phyloP scores from a whole-genome alignment of 2,797 vertebrate species.

The Catostomus latipinnis region DNA sequence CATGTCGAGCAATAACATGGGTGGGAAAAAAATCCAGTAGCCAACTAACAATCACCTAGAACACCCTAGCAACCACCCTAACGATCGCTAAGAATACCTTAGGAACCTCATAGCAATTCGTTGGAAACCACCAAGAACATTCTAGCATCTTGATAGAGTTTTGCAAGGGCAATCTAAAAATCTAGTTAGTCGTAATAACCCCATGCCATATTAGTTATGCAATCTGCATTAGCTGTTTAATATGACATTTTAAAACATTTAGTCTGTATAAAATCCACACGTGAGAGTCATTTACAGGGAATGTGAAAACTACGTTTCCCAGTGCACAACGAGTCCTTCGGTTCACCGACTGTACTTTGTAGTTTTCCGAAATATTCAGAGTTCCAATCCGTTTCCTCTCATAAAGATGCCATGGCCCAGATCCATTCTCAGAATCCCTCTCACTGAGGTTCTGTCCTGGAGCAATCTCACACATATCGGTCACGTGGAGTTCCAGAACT shows the following conservation, averaged over 20 bases:
- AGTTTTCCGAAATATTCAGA: slow-evolving; percentile 65
- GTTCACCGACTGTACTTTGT: slow-evolving; percentile 67
- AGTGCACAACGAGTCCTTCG: slow-evolving; percentile 70
- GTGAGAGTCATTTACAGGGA: slow-evolving; percentile 58
- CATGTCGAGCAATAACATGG: too few species aligned
- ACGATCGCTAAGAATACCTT: not conserved
- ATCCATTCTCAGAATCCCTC: slow-evolving; percentile 9
- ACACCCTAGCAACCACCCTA: not conserved
- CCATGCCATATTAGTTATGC: not conserved
- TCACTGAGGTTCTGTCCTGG: slow-evolving; percentile 1
- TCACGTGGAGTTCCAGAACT: slow-evolving; percentile 13
- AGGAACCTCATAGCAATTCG: too few species aligned
- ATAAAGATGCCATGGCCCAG: slow-evolving; percentile 8
- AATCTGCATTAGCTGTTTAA: not conserved
- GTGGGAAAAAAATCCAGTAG: not conserved
- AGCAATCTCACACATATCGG: slow-evolving; percentile 19
- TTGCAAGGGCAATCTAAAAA: not conserved
- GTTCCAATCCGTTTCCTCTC: slow-evolving; percentile 44
- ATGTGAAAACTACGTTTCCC: slow-evolving; percentile 65
- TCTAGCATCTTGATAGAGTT: not conserved
- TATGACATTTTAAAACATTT: slow-evolving; percentile 59
- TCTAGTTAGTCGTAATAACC: slow-evolving; percentile 5
- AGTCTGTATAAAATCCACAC: slow-evolving; percentile 14
- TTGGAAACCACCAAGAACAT: not conserved
- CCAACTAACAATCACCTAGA: not conserved